Evolutionary conservation across 1,140 invertebrate species (phyloP).

Genomic region (Drosophila asahinai): DNA sequence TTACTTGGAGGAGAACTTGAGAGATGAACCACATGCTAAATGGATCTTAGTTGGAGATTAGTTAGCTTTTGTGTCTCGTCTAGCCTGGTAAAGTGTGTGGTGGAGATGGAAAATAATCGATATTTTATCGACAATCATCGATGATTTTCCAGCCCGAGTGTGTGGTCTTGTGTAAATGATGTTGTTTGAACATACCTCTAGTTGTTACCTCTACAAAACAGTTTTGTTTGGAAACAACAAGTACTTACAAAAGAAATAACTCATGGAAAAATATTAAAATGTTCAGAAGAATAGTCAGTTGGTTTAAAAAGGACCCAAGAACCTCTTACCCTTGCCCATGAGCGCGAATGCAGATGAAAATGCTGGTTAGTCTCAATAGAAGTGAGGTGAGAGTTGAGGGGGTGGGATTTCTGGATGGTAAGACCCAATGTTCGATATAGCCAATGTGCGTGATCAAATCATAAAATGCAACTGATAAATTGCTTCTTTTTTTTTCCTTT

Average conservation of each 20-base stretch:
- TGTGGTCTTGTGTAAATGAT: constrained; percentile 15
- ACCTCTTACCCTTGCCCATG: constrained; percentile 38
- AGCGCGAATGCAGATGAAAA: constrained; percentile 62
- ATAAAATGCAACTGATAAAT: constrained; percentile 39
- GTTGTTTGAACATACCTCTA: constrained; percentile 64
- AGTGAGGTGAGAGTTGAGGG: constrained; percentile 21
- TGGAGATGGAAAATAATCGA: no score
- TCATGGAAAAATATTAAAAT: constrained; percentile 15
- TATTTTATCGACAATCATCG: not conserved
- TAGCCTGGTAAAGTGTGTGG: constrained; percentile 31
- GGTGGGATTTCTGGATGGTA: constrained; percentile 39
- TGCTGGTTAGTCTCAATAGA: constrained; percentile 39
- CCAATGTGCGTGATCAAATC: constrained; percentile 62
- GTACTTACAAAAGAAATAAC: constrained; percentile 41
- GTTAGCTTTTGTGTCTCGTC: constrained; percentile 44
- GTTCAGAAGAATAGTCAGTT: constrained; percentile 26
- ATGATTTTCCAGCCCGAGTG: no score
- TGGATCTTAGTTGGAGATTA: constrained; percentile 46
- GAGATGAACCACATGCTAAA: constrained; percentile 76
- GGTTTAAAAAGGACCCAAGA: constrained; percentile 7
- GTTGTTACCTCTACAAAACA: constrained; percentile 48
- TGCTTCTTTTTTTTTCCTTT: constrained; percentile 6
- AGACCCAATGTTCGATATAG: constrained; percentile 69
- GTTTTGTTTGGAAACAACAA: constrained; percentile 32
- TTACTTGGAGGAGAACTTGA: constrained; percentile 43